Percentiles rank a stretch among this genome's conserved stretches.
Conservation (phyloP, 2,113 vertebrate species). For the Buteo buteo region DNA sequence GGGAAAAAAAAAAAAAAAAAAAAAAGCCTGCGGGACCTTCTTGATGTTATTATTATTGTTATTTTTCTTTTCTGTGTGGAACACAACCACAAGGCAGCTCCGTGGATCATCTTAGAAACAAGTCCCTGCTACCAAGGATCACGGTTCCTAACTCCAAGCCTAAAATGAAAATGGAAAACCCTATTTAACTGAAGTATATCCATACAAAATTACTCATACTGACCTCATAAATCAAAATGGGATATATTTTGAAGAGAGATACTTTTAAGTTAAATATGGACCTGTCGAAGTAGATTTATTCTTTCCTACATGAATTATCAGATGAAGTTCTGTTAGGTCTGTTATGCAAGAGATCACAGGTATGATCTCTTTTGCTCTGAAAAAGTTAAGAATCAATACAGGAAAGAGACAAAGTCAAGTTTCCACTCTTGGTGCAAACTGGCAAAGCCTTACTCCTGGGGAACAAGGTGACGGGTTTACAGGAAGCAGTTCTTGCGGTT, state of each 20-base stretch:
- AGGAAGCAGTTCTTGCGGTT: background rate
- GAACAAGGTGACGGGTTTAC: background rate
- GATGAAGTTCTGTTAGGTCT: background rate
- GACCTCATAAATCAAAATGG: background rate
- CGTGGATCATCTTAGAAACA: background rate
- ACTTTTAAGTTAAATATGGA: background rate
- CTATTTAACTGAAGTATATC: background rate
- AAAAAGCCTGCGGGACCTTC: background rate
- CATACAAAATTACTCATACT: background rate
- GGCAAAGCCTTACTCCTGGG: background rate
- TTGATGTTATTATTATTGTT: too few relatives aligned
- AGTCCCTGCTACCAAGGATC: background rate
- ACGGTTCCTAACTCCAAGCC: background rate
- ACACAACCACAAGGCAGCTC: background rate
- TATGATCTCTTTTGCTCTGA: background rate
- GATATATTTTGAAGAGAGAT: background rate
- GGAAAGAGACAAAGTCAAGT: background rate
- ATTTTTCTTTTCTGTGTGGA: background rate
- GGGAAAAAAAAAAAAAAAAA: background rate
- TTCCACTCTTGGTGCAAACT: background rate
- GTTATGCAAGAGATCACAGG: background rate
- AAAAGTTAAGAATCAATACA: background rate
- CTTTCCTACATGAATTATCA: background rate
- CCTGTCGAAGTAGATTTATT: background rate
- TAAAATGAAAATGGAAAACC: background rate